These are phyloP conservation scores for Caenorhabditis japonica DNA, from an alignment of 2,888 invertebrate genomes.

Conservation along the genomic window DNA sequence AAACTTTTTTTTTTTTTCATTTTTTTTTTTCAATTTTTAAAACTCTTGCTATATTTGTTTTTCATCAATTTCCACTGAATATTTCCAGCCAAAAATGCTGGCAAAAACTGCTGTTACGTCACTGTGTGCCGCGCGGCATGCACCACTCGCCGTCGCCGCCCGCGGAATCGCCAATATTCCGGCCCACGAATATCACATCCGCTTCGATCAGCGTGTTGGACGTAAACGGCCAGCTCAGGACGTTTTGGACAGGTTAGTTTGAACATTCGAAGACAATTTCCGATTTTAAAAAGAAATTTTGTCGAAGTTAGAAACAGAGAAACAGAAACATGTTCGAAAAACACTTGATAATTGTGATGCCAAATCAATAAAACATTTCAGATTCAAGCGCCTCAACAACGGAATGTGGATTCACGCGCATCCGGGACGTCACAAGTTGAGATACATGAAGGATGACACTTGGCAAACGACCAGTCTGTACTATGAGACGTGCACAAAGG, in stretches of 20 bases:
- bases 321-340: no score
- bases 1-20: slow-evolving; percentile 4
- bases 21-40: slow-evolving; percentile 3
- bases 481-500: slow-evolving; percentile 74
- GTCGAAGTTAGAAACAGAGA: no score
- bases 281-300: no score
- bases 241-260: slow-evolving; percentile 71
- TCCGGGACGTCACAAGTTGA: slow-evolving; percentile 69
- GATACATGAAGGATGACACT: slow-evolving; percentile 72
- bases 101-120: slow-evolving; percentile 12
- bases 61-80: neutral
- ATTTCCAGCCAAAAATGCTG: slow-evolving; percentile 23
- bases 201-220: slow-evolving; percentile 73
- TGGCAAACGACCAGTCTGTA: slow-evolving; percentile 69
- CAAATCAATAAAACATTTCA: slow-evolving; percentile 20
- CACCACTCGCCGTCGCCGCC: slow-evolving; percentile 6
- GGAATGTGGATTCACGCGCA: slow-evolving; percentile 76
- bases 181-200: slow-evolving; percentile 75
- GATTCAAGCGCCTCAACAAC: slow-evolving; percentile 76
- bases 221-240: slow-evolving; percentile 74
- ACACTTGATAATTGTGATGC: no score
- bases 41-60: no score
- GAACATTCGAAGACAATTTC: no score
- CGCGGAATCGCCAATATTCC: slow-evolving; percentile 74
- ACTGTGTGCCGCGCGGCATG: slow-evolving; percentile 11